These are phyloP conservation scores for Erebia epiphron DNA, from an alignment of 2,888 invertebrate species.

Conservation along the genomic window DNA sequence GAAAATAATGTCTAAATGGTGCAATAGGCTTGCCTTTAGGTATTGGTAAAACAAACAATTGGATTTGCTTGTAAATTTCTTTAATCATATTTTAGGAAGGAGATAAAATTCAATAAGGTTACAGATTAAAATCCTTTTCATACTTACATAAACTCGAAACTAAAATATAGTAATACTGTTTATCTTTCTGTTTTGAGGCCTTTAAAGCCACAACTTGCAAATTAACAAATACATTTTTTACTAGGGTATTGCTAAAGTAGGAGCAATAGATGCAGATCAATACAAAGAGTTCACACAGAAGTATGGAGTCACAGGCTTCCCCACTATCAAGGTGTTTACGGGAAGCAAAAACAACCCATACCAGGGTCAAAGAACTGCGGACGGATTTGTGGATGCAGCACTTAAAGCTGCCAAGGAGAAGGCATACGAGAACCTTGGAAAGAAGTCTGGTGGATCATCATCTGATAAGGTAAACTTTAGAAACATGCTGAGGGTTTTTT, in stretches of 20 bases:
- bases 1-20: too few relatives aligned
- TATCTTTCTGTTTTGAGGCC: too few relatives aligned
- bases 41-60: too few relatives aligned
- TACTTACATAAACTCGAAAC: too few relatives aligned
- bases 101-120: too few relatives aligned
- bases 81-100: too few relatives aligned
- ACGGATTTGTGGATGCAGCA: conserved; percentile 92
- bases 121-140: too few relatives aligned
- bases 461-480: conserved; percentile 69
- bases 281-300: conserved; percentile 91
- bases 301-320: conserved; percentile 95
- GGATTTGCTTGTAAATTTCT: too few relatives aligned
- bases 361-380: conserved; percentile 92
- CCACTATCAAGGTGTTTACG: conserved; percentile 97
- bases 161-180: too few relatives aligned
- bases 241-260: conserved; percentile 96
- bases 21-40: too few relatives aligned
- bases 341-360: conserved; percentile 93
- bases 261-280: conserved; percentile 96
- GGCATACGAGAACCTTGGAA: conserved; percentile 87
- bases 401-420: conserved; percentile 90
- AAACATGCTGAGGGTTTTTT: too few relatives aligned
- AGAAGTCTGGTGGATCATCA: conserved; percentile 73
- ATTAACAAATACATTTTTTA: conserved; percentile 2
- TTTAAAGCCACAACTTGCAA: too few relatives aligned